Percentiles rank a stretch among this genome's conserved stretches.
These are phyloP conservation scores for Chorisops tibialis DNA, from an alignment of 2,888 invertebrate genomes.

Conservation along the genomic window DNA sequence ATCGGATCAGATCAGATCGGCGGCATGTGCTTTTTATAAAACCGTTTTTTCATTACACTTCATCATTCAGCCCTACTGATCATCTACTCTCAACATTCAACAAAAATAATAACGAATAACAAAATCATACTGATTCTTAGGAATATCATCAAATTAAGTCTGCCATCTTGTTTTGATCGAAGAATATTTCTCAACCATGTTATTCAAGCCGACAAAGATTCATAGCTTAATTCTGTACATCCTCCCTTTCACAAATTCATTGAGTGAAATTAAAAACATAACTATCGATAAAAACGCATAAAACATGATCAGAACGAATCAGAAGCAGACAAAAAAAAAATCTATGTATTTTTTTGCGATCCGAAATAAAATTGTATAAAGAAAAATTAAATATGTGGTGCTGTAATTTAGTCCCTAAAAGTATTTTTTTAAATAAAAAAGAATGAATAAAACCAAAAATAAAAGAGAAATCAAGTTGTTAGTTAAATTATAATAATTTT, in stretches of 20 bases:
- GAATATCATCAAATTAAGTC: too few species aligned
- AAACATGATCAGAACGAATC: too few species aligned
- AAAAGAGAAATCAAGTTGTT: background rate
- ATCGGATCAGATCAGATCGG: background rate
- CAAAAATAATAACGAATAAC: background rate
- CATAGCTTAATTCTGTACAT: too few species aligned
- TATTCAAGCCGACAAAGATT: too few species aligned
- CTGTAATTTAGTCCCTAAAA: constrained; percentile 32
- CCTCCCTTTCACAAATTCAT: too few species aligned
- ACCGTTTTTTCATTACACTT: constrained; percentile 21
- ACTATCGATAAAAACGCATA: too few species aligned
- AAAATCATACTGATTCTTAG: constrained; percentile 5
- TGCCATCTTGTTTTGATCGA: too few species aligned
- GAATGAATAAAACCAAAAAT: background rate
- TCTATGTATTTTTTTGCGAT: too few species aligned
- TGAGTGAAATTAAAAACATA: too few species aligned
- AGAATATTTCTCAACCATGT: too few species aligned
- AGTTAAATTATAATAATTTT: background rate
- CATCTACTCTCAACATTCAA: too few species aligned
- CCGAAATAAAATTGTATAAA: background rate
- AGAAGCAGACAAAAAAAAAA: too few species aligned
- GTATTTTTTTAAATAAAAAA: constrained; percentile 27
- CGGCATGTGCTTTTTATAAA: constrained; percentile 1
- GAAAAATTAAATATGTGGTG: constrained; percentile 30
- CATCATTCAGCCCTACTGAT: constrained; percentile 22